Percentiles rank a stretch among this genome's conserved stretches.
Evolutionary conservation across 2,888 invertebrate genomes (phyloP).

Genomic region (Macaria notata): DNA sequence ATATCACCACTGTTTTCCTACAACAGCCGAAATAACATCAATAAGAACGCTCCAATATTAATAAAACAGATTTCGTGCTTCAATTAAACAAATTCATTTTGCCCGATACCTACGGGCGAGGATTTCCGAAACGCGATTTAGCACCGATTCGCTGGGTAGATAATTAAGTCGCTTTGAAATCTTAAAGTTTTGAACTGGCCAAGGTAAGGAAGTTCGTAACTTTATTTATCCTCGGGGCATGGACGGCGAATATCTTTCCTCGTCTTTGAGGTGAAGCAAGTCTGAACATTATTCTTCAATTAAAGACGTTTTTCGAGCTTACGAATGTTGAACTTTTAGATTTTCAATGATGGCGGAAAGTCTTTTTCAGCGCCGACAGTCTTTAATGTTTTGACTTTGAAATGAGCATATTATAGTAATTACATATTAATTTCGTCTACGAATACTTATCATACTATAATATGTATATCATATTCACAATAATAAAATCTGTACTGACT

Average conservation of each 20-base stretch:
- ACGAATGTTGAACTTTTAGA: slow-evolving; percentile 15
- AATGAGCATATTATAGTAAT: too few species aligned
- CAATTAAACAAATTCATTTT: slow-evolving; percentile 51
- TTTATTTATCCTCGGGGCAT: slow-evolving; percentile 49
- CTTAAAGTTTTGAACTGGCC: slow-evolving; percentile 39
- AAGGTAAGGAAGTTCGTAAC: slow-evolving; percentile 43
- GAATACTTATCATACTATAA: too few species aligned
- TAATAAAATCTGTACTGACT: too few species aligned
- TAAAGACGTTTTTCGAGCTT: slow-evolving; percentile 19
- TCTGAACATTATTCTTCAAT: slow-evolving; percentile 34
- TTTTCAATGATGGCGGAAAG: neutral
- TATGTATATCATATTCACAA: too few species aligned
- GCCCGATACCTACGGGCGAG: slow-evolving; percentile 48
- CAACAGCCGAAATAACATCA: slow-evolving; percentile 59
- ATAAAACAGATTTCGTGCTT: slow-evolving; percentile 52
- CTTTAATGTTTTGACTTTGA: too few species aligned
- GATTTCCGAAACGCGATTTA: slow-evolving; percentile 40
- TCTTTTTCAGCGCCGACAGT: neutral
- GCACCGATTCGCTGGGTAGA: slow-evolving; percentile 36
- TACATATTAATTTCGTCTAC: too few species aligned
- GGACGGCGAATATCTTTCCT: slow-evolving; percentile 43
- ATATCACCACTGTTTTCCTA: slow-evolving; percentile 55
- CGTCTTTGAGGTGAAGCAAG: slow-evolving; percentile 36
- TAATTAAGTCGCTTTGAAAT: slow-evolving; percentile 50
- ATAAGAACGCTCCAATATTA: slow-evolving; percentile 61